Evolutionary conservation across 2,888 invertebrate species (phyloP), one percentile per base, ranked within the genome.

Genomic region (Sminthurides aquaticus): DNA sequence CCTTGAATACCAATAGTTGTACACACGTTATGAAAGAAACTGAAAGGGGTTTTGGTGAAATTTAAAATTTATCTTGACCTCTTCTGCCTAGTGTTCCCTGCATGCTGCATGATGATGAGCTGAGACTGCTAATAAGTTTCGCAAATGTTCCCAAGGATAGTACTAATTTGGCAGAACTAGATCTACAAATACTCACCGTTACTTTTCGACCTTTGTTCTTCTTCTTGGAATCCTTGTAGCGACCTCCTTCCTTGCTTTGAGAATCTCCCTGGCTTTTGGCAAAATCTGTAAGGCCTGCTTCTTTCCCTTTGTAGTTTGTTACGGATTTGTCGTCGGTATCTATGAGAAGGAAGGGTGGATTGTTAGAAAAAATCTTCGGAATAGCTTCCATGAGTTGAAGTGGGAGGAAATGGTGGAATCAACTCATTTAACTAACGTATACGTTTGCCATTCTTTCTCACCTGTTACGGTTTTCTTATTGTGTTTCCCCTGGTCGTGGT

Each of bases 151-250:
- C n/a, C n/a, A n/a, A n/a, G n/a, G n/a, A n/a, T n/a, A n/a, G n/a
- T n/a, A n/a, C n/a, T n/a, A n/a, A n/a, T n/a, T n/a, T n/a, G n/a
- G n/a, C n/a, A n/a, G n/a, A n/a, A n/a, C n/a, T n/a, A n/a, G n/a
- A n/a, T n/a, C n/a, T n/a, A n/a, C 15, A 34, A 11, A 15, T 34
- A 64, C 72, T 73, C 63, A 74, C 74, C 61, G 74, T 70, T 25
- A 74, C 74, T 72, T 73, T 72, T 22, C 74, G 66, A 34, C 73
- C 73, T 67, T 74, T 74, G 69, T 74, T 74, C 59, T 74, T 74
- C 56, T 71, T 69, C 59, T 73, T 72, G 0, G 72, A 72, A 26
- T 66, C 69, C 61, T 72, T 72, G 56, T 60, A 74, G 0, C 74
- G 68, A 60, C 71, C 74, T 34, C 73, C 70, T 63, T 74, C 65